These are phyloP conservation scores for Chelonoidis abingdonii DNA, from an alignment of 2,113 vertebrate species.

Conservation along the genomic window DNA sequence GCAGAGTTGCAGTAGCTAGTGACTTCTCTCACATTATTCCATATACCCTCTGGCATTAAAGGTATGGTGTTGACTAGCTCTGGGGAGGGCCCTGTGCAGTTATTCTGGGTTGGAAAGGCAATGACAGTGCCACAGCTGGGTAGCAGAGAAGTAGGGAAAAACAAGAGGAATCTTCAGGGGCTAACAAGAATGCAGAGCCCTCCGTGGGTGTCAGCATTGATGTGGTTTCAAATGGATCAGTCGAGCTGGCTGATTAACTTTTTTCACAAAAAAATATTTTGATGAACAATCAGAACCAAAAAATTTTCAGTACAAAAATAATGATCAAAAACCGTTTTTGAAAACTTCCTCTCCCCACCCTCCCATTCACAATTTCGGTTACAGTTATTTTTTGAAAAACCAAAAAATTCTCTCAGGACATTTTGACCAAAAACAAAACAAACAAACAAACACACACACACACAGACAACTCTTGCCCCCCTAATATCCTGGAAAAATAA, in stretches of 20 bases:
- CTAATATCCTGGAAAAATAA: background rate
- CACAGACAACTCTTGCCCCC: too few relatives aligned
- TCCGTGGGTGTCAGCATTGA: background rate
- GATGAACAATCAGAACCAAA: background rate
- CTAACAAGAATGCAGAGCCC: background rate
- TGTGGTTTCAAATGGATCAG: background rate
- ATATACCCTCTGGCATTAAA: background rate
- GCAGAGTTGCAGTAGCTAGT: accelerated
- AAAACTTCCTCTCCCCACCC: too few relatives aligned
- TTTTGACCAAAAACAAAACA: background rate
- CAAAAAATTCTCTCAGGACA: background rate
- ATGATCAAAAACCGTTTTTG: too few relatives aligned
- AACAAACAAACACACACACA: too few relatives aligned
- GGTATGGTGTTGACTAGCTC: background rate
- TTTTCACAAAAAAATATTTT: background rate
- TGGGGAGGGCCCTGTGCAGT: background rate
- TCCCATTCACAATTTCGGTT: too few relatives aligned
- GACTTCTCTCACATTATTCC: background rate
- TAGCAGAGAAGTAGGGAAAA: background rate
- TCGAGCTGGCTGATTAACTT: background rate
- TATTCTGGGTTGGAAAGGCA: background rate
- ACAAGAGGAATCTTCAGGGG: background rate
- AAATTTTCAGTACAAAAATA: background rate
- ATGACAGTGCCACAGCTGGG: background rate
- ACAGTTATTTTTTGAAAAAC: background rate